phyloP scores from a whole-genome alignment of 2,797 vertebrate genomes.

The Schizopygopsis malacanthus region DNA sequence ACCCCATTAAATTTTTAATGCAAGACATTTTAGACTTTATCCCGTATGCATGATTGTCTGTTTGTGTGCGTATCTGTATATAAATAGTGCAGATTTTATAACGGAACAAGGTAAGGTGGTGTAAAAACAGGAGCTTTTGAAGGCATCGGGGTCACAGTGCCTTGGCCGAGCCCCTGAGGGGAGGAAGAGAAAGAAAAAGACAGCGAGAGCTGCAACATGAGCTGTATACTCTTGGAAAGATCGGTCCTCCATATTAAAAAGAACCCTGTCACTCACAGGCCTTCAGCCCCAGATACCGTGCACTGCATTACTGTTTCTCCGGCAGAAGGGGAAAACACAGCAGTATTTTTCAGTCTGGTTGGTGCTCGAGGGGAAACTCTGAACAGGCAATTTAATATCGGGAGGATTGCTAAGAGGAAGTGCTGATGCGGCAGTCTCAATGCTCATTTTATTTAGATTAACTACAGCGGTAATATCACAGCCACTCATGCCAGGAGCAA shows the following conservation, averaged over 20 bases:
- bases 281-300: conserved; percentile 60
- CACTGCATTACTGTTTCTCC: conserved; percentile 57
- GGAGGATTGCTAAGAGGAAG: conserved; percentile 68
- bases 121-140: conserved; percentile 44
- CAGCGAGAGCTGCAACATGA: conserved; percentile 28
- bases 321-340: conserved; percentile 43
- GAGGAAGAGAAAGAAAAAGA: conserved; percentile 37
- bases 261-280: conserved; percentile 54
- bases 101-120: conserved; percentile 35
- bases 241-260: conserved; percentile 58
- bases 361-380: conserved; percentile 70
- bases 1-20: conserved; percentile 62
- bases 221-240: conserved; percentile 45
- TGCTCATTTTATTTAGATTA: conserved; percentile 81
- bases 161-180: conserved; percentile 42
- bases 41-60: conserved; percentile 8
- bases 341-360: conserved; percentile 69
- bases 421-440: conserved; percentile 76
- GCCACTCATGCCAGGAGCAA: conserved; percentile 69
- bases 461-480: conserved; percentile 74
- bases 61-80: conserved; percentile 35
- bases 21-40: conserved; percentile 53
- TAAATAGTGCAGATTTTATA: conserved; percentile 47
- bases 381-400: conserved; percentile 77
- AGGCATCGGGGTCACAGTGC: conserved; percentile 47